These are phyloP conservation scores for Drosophila tristis DNA, from an alignment of 1,140 invertebrate genomes.

Conservation along the genomic window DNA sequence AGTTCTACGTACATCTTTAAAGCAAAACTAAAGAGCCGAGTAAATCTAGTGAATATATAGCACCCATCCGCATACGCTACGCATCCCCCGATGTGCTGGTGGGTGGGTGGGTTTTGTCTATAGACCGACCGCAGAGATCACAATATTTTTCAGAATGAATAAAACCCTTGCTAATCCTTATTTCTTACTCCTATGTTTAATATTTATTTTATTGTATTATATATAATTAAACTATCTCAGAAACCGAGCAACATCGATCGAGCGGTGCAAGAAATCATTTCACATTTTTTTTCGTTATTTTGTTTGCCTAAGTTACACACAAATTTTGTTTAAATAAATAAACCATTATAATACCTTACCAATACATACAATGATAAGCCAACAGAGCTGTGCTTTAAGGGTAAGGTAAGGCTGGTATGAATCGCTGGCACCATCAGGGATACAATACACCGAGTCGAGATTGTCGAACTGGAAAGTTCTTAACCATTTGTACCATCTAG, in stretches of 20 bases:
- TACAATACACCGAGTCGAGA: slow-evolving; percentile 33
- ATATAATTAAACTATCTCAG: slow-evolving; percentile 76
- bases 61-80: slow-evolving; percentile 26
- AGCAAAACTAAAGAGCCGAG: slow-evolving; percentile 34
- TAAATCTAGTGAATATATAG: slow-evolving; percentile 45
- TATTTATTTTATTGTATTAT: slow-evolving; percentile 83
- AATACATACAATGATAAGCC: slow-evolving; percentile 15
- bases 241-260: slow-evolving; percentile 35
- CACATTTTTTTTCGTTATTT: slow-evolving; percentile 41
- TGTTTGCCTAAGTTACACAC: slow-evolving; percentile 71
- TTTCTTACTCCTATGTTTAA: slow-evolving; percentile 75
- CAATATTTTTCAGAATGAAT: slow-evolving; percentile 65
- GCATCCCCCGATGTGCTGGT: neutral
- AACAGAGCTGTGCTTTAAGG: slow-evolving; percentile 48
- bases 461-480: slow-evolving; percentile 38
- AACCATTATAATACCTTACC: slow-evolving; percentile 35
- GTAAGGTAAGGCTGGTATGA: slow-evolving; percentile 5
- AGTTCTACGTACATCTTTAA: slow-evolving; percentile 11
- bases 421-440: slow-evolving; percentile 58
- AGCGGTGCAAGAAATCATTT: slow-evolving; percentile 36
- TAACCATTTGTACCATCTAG: slow-evolving; percentile 40
- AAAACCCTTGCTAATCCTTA: slow-evolving; percentile 69
- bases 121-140: slow-evolving; percentile 21
- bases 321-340: slow-evolving; percentile 73
- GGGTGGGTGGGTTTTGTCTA: neutral